Percentiles rank a stretch among this genome's conserved stretches.
Conservation (phyloP, 2,888 invertebrate species). For the Mythimna lalbum region DNA sequence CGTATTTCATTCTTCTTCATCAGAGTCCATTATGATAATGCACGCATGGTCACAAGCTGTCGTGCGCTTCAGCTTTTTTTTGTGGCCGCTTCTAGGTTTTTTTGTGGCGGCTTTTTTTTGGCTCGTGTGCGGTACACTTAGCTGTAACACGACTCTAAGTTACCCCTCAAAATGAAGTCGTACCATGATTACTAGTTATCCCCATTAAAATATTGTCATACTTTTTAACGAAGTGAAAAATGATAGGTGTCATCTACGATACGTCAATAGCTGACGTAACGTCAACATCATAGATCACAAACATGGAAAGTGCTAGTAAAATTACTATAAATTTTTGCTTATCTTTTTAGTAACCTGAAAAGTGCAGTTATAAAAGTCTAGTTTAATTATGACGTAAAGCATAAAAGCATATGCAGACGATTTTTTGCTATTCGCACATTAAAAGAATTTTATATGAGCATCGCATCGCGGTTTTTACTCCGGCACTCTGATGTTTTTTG, state of each 20-base stretch:
- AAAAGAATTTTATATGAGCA: constrained; percentile 38
- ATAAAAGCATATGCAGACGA: constrained; percentile 4
- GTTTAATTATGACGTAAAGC: constrained; percentile 22
- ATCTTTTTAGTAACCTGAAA: constrained; percentile 15
- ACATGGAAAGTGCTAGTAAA: not conserved
- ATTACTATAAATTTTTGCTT: not conserved
- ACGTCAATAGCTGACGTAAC: not conserved
- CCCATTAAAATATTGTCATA: constrained; percentile 9
- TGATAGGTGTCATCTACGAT: not conserved
- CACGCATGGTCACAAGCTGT: no score
- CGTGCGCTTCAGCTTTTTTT: no score
- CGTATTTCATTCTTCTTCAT: no score
- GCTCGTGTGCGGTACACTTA: no score
- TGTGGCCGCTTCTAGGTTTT: no score
- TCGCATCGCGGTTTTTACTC: constrained; percentile 21
- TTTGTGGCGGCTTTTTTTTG: no score
- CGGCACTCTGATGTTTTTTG: constrained; percentile 24
- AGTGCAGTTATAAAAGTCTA: constrained; percentile 14
- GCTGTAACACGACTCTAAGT: not conserved
- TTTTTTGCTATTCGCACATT: constrained; percentile 18
- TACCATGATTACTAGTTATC: no score
- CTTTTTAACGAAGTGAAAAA: not conserved
- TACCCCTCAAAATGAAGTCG: no score
- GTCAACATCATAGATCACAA: not conserved
- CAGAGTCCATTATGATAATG: no score